A percentile compares a stretch with the other conserved stretches of the same genome.
Evolutionary conservation across 2,797 vertebrate genomes (phyloP).

Genomic region (Parotocinclus haroldoi): DNA sequence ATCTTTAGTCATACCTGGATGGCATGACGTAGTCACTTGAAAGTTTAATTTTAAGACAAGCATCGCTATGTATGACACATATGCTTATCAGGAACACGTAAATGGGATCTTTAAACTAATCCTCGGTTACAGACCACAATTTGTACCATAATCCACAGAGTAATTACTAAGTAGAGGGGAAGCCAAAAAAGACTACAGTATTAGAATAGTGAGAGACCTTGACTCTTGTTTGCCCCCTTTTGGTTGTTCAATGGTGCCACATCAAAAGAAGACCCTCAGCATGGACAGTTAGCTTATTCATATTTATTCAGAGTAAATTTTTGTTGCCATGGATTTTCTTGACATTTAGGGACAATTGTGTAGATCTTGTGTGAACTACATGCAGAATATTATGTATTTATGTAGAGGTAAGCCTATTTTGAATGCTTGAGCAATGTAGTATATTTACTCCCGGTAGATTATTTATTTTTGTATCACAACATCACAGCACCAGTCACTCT

Average conservation of each 20-base stretch:
- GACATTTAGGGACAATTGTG: too few species aligned
- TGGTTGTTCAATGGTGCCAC: neutral
- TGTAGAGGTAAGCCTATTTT: too few species aligned
- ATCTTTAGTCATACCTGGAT: neutral
- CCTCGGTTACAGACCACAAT: conserved; percentile 16
- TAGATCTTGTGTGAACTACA: too few species aligned
- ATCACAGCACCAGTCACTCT: too few species aligned
- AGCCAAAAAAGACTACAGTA: conserved; percentile 6
- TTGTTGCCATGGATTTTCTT: too few species aligned
- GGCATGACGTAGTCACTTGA: neutral
- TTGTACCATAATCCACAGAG: conserved; percentile 4
- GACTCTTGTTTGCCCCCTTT: conserved; percentile 3
- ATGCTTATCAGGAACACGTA: conserved; percentile 1
- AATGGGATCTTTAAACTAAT: conserved; percentile 14
- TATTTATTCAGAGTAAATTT: too few species aligned
- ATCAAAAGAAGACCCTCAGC: too few species aligned
- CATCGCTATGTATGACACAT: neutral
- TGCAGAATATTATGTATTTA: too few species aligned
- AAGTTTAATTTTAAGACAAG: neutral
- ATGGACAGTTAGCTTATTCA: too few species aligned
- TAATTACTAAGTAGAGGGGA: conserved; percentile 9
- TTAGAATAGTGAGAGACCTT: neutral
- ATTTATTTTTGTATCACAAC: too few species aligned
- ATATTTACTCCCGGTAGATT: too few species aligned
- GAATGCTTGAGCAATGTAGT: too few species aligned